Base-by-base conservation (phyloP, 2,797 vertebrate species). In the Poecilia velifera region DNA sequence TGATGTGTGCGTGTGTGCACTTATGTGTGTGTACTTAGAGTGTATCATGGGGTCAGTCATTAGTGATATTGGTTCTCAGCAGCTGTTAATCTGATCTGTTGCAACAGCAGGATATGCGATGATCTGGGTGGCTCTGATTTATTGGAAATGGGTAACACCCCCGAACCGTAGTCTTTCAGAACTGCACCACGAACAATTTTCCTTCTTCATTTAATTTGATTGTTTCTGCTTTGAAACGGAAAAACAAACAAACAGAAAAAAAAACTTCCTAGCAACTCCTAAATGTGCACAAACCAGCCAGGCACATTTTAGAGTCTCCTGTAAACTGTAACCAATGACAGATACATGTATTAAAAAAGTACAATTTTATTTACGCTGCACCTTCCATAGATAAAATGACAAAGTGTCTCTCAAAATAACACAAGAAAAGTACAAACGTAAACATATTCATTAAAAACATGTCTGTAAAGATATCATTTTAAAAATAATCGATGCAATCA, bases 21-120 rank as follows among this genome's bases (percentile, higher is more conserved):
- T 34, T 34, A 34, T 28, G 66, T 51, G 79, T 74, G 86, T 89
- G 88, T 78, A 13, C 76, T 53, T 81, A 59, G 74, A 81, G 82
- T 77, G 28, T 80, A 72, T 82, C 79, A 74, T 45, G 76, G 76
- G 89, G 88, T 89, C 88, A 88, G 90, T 93, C 93, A 93, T 94
- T 93, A 93, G 90, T 85, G 90, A 92, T 94, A 94, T 94, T 93
- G 84, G 89, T 94, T 91, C 78, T 76, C 88, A 90, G 87, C 93
- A 94, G 89, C 87, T 92, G 91, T 89, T 89, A 80, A 74, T 86
- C 84, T 80, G 53, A 49, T 85, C 82, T 84, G 81, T 77, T 87
- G 86, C 82, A 91, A 73, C 85, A 87, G 84, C 86, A 89, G 82
- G 90, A 90, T 85, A 41, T 66, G 25, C 76, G 86, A 91, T 90